A percentile compares a stretch with the other conserved stretches of the same genome.
Conservation (phyloP, 2,888 invertebrate genomes). For the Bruchidius siliquastri region DNA sequence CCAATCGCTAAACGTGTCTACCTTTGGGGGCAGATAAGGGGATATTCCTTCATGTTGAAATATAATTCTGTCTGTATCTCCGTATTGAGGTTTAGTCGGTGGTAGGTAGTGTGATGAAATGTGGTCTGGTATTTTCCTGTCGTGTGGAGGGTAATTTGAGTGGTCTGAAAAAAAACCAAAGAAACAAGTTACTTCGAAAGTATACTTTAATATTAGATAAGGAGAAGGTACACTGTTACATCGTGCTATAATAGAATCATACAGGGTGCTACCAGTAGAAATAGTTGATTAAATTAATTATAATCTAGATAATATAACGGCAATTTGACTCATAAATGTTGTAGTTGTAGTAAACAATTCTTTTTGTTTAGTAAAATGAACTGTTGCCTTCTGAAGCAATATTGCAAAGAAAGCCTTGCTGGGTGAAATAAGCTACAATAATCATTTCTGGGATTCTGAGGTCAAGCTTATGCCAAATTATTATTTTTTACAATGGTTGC, state of each 20-base stretch:
- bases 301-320: too few relatives aligned
- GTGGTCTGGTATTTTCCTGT: slow-evolving; percentile 4
- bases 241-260: not conserved
- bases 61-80: slow-evolving; percentile 6
- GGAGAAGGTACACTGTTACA: not conserved
- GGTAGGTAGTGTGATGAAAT: slow-evolving; percentile 19
- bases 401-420: too few relatives aligned
- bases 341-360: too few relatives aligned
- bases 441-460: too few relatives aligned
- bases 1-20: slow-evolving; percentile 39
- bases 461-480: too few relatives aligned
- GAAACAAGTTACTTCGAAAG: not conserved
- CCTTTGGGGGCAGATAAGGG: slow-evolving; percentile 35
- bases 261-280: not conserved
- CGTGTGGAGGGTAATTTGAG: not conserved
- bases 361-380: too few relatives aligned
- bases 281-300: not conserved
- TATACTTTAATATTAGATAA: not conserved
- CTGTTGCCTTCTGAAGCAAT: too few relatives aligned
- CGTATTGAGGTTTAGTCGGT: slow-evolving; percentile 3
- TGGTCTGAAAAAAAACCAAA: not conserved
- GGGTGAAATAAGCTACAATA: too few relatives aligned
- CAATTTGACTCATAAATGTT: too few relatives aligned
- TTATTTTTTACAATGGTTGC: too few relatives aligned
- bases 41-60: slow-evolving; percentile 22